Evolutionary conservation across 1,140 invertebrate genomes (phyloP), one percentile per base, ranked within the genome.

Genomic region (Vanessa atalanta): DNA sequence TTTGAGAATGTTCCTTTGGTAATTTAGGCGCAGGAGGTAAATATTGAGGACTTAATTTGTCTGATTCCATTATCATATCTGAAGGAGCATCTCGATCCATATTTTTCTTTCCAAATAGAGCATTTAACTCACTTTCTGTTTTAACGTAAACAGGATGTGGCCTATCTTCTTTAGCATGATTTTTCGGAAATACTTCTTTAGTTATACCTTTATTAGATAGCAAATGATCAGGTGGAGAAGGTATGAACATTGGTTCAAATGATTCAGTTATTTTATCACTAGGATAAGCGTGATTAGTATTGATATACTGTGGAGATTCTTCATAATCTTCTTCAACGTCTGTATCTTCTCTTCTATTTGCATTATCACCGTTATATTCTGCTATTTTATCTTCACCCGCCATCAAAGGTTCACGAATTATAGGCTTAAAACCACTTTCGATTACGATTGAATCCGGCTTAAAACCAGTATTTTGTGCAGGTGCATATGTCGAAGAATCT

Each of bases 391-490:
- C 93, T 78, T 95, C 90, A 43, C 88, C 89, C 9, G 90, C 88
- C 87, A 93, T 93, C 65, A 93, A 77, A 31, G 92, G 91, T 87
- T 94, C 95, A 16, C 94, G 93, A n/a, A 97, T 94, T 16, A 97
- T 97, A 1, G 97, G 96, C 72, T 95, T 96, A 80, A 97, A 97
- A 0, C 96, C 96, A 66, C 96, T 95, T 90, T 97, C 97, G 47
- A 97, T 95, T 0, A 97, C 95, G 15, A 97, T 95, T 0, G 96
- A 95, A 72, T 95, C 95, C 0, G 96, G 96, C 85, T 97, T 94
- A 81, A 97, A 97, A 0, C 96, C 97, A 5, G 95, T 96, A 79
- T 96, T 96, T 0, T 95, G 90, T 0, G 95, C 94, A 13, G 94
- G 93, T 60, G 76, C 67, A 65, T 93, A 73, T 2, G 89, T 90